Percentiles rank a stretch among this genome's conserved stretches.
phyloP scores from a whole-genome alignment of 2,888 invertebrate species.

The Meloe dianella region DNA sequence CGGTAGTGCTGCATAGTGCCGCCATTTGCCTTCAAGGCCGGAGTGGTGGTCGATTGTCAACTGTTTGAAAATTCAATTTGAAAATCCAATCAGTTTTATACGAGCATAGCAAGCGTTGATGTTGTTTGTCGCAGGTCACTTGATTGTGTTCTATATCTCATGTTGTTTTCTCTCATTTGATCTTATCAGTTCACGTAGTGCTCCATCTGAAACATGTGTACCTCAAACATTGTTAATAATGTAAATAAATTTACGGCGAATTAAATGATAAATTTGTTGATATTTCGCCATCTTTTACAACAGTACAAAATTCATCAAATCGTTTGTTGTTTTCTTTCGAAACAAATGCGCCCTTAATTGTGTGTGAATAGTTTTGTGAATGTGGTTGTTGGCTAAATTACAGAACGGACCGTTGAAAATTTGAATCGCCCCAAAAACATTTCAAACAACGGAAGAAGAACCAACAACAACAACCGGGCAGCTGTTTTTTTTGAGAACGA shows the following conservation, averaged over 20 bases:
- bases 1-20: not conserved
- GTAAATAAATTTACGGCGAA: not conserved
- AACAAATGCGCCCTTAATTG: too few relatives aligned
- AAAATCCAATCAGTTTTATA: conserved; percentile 44
- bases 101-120: conserved; percentile 54
- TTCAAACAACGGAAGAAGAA: conserved; percentile 9
- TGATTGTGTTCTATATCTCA: conserved; percentile 52
- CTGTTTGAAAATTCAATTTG: conserved; percentile 28
- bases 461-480: conserved; percentile 31
- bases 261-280: too few relatives aligned
- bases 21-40: not conserved
- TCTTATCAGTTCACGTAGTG: not conserved
- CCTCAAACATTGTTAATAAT: not conserved
- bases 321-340: too few relatives aligned
- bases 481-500: conserved; percentile 33
- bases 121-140: conserved; percentile 40
- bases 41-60: conserved; percentile 22
- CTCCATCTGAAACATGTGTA: not conserved
- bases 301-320: too few relatives aligned
- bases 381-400: conserved; percentile 4
- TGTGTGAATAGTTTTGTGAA: not conserved
- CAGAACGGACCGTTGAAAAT: not conserved
- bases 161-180: not conserved
- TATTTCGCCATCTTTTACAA: too few relatives aligned
- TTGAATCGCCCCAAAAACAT: conserved; percentile 10